Base-by-base conservation (phyloP, 1,140 invertebrate genomes). In the Sitophilus oryzae region DNA sequence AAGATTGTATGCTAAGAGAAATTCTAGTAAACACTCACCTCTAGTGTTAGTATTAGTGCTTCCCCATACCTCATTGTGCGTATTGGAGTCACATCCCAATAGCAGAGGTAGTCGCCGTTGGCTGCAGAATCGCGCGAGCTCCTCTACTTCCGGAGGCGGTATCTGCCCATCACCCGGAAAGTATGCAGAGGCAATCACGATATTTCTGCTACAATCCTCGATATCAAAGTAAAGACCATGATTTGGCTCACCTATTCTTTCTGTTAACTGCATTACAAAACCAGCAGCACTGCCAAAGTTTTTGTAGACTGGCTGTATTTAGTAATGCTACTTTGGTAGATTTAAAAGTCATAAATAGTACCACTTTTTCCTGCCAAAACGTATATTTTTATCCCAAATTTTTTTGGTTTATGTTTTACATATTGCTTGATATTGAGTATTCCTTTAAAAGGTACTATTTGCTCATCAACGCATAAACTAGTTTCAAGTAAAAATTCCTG, bases 211-310 rank as follows among this genome's bases (percentile, higher is more conserved):
- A n/a, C n/a, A n/a, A n/a, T 15, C 34, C 11, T 21, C 36, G 34
- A 20, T 68, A 56, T 68, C 64, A 52, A 45, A 60, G 49, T 21
- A 60, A n/a, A 58, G 25, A 40, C 21, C 38, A 25, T 59, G 45
- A 58, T 52, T 35, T 20, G 30, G 16, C 20, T 52, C 49, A 36
- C 21, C 34, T 25, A 58, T 46, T 19, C 56, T 11, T 52, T 58
- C 44, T 15, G 38, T 21, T 30, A 58, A 19, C 22, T 58, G 56
- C 50, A 52, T 58, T n/a, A 58, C 50, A 15, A 14, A 46, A 20
- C 34, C 56, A 23, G 56, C 42, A 5, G 18, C 49, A 19, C 14
- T 22, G 16, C 55, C 55, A 52, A 44, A 52, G 14, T 52, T 16
- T 37, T 11, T 22, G 20, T 45, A 57, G 8, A 41, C 55, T 40